These are phyloP conservation scores for Neoscelio sp. DNA, from an alignment of 2,888 invertebrate species.

Conservation along the genomic window DNA sequence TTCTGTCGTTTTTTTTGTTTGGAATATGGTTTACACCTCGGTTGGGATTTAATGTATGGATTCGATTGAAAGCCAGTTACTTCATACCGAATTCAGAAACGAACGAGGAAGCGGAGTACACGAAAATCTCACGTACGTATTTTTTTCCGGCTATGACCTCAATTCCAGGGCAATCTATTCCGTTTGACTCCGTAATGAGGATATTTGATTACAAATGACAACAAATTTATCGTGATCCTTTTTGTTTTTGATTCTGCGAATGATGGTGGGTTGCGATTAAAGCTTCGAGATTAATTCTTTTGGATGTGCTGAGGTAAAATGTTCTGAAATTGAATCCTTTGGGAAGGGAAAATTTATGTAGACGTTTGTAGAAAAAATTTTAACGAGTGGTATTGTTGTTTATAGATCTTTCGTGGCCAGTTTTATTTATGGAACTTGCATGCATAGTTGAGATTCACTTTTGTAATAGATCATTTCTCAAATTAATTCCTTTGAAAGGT, in stretches of 20 bases:
- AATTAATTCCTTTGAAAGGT: conserved; percentile 6
- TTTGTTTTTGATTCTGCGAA: conserved; percentile 50
- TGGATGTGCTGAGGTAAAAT: conserved; percentile 39
- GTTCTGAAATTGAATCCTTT: conserved; percentile 45
- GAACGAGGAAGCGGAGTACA: conserved; percentile 2
- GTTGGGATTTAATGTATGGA: conserved; percentile 19
- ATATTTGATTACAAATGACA: conserved; percentile 57
- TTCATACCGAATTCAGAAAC: conserved; percentile 16
- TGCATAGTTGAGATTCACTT: too few species aligned
- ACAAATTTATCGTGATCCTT: conserved; percentile 45
- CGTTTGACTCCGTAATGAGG: conserved; percentile 29
- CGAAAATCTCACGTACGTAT: background rate
- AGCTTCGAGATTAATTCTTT: conserved; percentile 1
- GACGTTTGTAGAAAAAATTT: too few species aligned
- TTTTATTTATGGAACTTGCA: too few species aligned
- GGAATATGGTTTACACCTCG: background rate
- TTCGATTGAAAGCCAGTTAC: conserved; percentile 32
- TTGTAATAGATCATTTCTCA: too few species aligned
- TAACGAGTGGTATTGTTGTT: too few species aligned
- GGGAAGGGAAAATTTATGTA: conserved; percentile 15
- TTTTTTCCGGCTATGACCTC: conserved; percentile 33
- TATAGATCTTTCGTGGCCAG: too few species aligned
- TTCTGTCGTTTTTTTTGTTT: conserved; percentile 25
- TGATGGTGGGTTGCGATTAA: conserved; percentile 42
- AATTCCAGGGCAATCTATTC: conserved; percentile 36